Evolutionary conservation across 2,888 invertebrate species (phyloP).

Genomic region (Diarsia dahlii): DNA sequence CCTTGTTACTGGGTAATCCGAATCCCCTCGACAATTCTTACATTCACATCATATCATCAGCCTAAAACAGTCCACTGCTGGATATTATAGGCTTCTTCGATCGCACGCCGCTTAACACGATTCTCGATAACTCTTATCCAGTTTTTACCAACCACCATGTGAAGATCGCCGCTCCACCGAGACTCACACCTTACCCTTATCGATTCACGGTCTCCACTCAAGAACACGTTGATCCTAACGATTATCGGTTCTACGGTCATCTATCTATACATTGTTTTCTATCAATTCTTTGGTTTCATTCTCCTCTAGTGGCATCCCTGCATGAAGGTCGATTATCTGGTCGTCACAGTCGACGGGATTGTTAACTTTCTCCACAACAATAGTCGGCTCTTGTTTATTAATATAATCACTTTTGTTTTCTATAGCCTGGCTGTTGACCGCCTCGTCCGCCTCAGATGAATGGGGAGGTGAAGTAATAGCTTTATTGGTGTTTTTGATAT

Average conservation of each 20-base stretch:
- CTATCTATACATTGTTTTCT: neutral
- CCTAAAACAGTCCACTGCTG: neutral
- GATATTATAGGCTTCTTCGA: neutral
- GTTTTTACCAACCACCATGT: too few relatives aligned
- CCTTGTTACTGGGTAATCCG: neutral
- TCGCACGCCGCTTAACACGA: too few relatives aligned
- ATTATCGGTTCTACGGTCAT: neutral
- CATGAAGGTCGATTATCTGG: constrained; percentile 69
- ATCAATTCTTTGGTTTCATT: neutral
- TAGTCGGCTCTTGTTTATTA: constrained; percentile 65
- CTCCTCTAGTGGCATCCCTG: constrained; percentile 45
- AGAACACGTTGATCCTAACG: neutral
- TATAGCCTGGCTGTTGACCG: constrained; percentile 57
- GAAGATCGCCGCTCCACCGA: too few relatives aligned
- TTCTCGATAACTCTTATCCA: too few relatives aligned
- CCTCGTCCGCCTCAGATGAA: constrained; percentile 34
- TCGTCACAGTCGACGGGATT: constrained; percentile 77
- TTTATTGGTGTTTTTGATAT: neutral
- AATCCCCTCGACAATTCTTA: neutral
- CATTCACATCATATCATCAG: neutral
- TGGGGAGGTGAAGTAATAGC: constrained; percentile 10
- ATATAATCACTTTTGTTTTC: constrained; percentile 71
- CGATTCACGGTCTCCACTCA: neutral
- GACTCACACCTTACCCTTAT: too few relatives aligned
- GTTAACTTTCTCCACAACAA: constrained; percentile 76